Evolutionary conservation across 2,888 invertebrate genomes (phyloP), one percentile per base, ranked within the genome.

Genomic region (Cancer borealis): DNA sequence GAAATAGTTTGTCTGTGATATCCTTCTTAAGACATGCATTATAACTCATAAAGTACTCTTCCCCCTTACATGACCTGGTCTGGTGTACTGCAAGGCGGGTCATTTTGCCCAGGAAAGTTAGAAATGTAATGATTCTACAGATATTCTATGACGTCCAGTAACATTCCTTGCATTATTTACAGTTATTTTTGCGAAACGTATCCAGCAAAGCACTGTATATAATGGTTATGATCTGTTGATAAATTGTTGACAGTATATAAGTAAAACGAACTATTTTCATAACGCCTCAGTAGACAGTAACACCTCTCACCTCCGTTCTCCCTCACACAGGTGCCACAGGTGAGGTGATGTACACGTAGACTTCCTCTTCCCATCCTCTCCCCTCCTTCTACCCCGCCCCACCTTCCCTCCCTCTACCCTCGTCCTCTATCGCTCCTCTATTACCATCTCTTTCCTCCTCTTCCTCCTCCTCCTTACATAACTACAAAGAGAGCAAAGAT

Each of bases 291-390:
- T 30, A 26, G 30, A 73, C 17, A 30, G 79, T 79, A 12, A 26
- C 79, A 1, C 30, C 79, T 79, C 30, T 79, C 30, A 6, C 30
- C 79, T 79, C 79, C 79, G 79, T 79, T 79, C 79, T 79, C 79
- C 79, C 21, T 30, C 79, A 79, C 79, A 26, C 30, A 79, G 79
- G 79, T 79, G 79, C 79, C 79, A 79, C 79, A 79, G 79, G 79
- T 79, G 79, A 79, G 79, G 79, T 79, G 79, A 26, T 79, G 79
- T 14, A 79, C 10, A 79, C 79, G 79, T 79, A 79, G 79, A 79
- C 79, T 79, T 79, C 79, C 49, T 26, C 5, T 6, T 46, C 6
- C 21, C n/a, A 3, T 21, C 8, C 47, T 12, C 30, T 14, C 79
- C 26, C 21, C 12, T 30, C 14, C 30, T 30, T 6, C 30, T 17